A percentile compares a stretch with the other conserved stretches of the same genome.
Conservation (phyloP, 2,888 invertebrate species). For the Synanthedon andrenaeformis region DNA sequence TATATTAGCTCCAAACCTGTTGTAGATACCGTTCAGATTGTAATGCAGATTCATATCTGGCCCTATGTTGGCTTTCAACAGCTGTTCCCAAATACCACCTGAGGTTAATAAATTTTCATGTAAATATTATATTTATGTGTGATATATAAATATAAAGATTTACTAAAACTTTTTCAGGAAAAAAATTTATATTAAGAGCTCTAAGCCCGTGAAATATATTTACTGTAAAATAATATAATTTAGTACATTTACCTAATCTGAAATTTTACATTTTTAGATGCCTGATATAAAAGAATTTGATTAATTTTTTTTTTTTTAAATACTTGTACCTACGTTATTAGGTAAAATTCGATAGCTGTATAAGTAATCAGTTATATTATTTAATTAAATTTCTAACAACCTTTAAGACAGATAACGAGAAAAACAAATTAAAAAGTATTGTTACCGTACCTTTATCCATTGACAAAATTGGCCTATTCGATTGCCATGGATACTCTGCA, state of each 20-base stretch:
- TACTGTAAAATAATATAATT: too few relatives aligned
- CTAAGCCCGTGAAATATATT: background rate
- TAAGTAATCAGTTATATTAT: too few relatives aligned
- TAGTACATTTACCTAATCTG: too few relatives aligned
- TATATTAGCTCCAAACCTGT: constrained; percentile 42
- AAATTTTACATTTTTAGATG: too few relatives aligned
- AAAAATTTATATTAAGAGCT: background rate
- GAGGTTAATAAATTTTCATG: background rate
- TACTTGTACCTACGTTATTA: too few relatives aligned
- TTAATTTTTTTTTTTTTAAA: too few relatives aligned
- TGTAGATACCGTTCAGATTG: constrained; percentile 60
- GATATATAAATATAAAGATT: background rate
- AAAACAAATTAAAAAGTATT: background rate
- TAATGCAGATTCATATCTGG: constrained; percentile 65
- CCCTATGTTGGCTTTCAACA: constrained; percentile 61
- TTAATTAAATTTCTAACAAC: too few relatives aligned
- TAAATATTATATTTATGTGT: background rate
- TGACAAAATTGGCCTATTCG: constrained; percentile 47
- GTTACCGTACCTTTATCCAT: constrained; percentile 43
- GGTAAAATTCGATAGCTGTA: too few relatives aligned
- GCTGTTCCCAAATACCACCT: constrained; percentile 64
- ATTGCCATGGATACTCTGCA: constrained; percentile 62
- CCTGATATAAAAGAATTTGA: too few relatives aligned
- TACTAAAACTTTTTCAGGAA: background rate
- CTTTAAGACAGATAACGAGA: too few relatives aligned